phyloP scores from a whole-genome alignment of 2,888 invertebrate species.

The Tyria jacobaeae region DNA sequence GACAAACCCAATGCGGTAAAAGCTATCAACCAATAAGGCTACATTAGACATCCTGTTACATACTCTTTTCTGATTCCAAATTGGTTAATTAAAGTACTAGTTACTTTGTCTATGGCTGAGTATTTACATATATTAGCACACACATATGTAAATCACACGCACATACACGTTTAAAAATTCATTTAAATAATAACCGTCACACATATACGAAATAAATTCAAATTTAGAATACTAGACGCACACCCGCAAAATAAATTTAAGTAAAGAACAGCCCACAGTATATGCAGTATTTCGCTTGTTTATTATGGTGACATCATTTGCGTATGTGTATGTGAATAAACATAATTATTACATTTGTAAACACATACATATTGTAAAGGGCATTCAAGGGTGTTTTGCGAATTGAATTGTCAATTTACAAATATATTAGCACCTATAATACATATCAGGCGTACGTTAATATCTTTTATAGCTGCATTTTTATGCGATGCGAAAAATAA shows the following conservation, averaged over 20 bases:
- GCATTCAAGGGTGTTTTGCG: background rate
- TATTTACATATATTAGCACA: background rate
- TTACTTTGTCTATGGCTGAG: constrained; percentile 19
- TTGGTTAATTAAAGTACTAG: constrained; percentile 60
- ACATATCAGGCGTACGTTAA: background rate
- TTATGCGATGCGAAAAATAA: background rate
- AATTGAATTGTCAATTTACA: background rate
- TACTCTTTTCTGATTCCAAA: constrained; percentile 61
- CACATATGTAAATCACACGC: constrained; percentile 2
- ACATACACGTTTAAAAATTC: background rate
- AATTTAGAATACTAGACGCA: background rate
- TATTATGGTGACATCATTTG: background rate
- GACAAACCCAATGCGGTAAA: constrained; percentile 47
- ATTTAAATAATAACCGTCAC: constrained; percentile 1
- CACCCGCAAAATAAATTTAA: background rate
- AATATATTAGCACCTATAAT: constrained; percentile 1
- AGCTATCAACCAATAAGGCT: constrained; percentile 54
- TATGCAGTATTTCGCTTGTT: background rate
- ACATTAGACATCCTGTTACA: constrained; percentile 56
- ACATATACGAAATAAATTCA: background rate
- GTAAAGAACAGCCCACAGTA: background rate
- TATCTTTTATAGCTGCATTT: background rate
- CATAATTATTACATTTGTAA: constrained; percentile 11
- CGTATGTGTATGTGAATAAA: background rate
- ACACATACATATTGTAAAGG: background rate